Evolutionary conservation across 2,888 invertebrate genomes (phyloP).

Genomic region (Torymus auratus): DNA sequence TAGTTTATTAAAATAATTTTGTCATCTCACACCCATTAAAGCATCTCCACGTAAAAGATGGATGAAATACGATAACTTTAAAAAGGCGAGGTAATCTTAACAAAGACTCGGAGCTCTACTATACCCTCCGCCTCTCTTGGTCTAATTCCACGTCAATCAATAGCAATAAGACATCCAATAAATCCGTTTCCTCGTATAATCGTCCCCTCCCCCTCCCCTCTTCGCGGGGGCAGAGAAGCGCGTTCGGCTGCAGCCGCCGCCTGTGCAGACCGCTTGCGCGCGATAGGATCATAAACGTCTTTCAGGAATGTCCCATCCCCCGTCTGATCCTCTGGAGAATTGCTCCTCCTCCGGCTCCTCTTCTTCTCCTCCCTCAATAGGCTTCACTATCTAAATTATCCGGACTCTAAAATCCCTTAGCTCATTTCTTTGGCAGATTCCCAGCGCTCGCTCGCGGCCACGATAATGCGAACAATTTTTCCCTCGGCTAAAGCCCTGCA

Average conservation of each 20-base stretch:
- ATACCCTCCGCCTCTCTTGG: not conserved
- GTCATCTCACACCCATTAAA: too few species aligned
- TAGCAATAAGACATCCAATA: conserved; percentile 20
- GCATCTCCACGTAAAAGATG: too few species aligned
- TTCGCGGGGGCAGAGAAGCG: too few species aligned
- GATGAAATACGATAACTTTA: too few species aligned
- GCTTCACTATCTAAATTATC: conserved; percentile 52
- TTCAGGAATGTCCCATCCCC: conserved; percentile 30
- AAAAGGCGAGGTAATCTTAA: too few species aligned
- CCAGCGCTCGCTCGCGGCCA: conserved; percentile 21
- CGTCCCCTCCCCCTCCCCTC: not conserved
- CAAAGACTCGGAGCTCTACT: too few species aligned
- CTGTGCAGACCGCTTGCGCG: not conserved
- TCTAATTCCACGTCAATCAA: conserved; percentile 23
- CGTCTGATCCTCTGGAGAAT: conserved; percentile 34
- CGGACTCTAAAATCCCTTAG: conserved; percentile 49
- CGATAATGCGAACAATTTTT: conserved; percentile 54
- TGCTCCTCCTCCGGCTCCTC: too few species aligned
- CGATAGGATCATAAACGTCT: conserved; percentile 47
- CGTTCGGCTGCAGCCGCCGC: not conserved
- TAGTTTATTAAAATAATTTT: too few species aligned
- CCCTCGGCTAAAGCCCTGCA: conserved; percentile 32
- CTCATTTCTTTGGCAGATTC: conserved; percentile 55
- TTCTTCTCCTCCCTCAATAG: conserved; percentile 20
- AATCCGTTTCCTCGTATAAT: conserved; percentile 30